Conservation (phyloP, 2,797 vertebrate species). For the Dromococcyx pavoninus region DNA sequence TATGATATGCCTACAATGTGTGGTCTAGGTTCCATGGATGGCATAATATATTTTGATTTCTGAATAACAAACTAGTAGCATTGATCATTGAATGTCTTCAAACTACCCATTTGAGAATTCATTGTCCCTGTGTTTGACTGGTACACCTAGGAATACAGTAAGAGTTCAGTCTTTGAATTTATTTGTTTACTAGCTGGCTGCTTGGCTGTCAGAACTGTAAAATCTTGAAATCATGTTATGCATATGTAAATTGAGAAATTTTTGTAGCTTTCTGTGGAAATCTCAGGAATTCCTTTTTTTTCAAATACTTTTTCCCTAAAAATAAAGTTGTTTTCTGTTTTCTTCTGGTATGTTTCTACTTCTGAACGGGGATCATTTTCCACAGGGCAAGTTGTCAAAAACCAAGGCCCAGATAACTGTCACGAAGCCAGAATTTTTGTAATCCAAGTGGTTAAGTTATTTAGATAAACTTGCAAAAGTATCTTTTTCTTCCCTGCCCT, state of each 20-base stretch:
- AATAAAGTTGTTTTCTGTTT: not conserved
- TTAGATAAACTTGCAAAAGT: not conserved
- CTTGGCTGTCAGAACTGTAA: not conserved
- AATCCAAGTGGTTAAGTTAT: not conserved
- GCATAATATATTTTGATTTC: not conserved
- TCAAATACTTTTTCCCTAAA: not conserved
- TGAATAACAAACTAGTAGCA: not conserved
- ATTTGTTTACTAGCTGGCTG: not conserved
- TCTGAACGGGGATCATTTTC: not conserved
- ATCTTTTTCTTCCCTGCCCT: not conserved
- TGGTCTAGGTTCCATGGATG: not conserved
- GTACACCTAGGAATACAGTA: not conserved
- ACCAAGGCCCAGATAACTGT: rapidly evolving
- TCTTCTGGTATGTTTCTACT: not conserved
- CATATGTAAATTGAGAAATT: not conserved
- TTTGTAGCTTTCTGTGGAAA: not conserved
- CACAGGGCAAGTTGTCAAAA: not conserved
- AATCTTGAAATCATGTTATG: not conserved
- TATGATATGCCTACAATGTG: not conserved
- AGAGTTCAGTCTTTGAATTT: not conserved
- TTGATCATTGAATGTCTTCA: not conserved
- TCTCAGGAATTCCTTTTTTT: not conserved
- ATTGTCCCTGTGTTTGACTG: not conserved
- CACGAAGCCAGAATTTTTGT: not conserved
- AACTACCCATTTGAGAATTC: not conserved